Evolutionary conservation across 1,140 invertebrate species (phyloP), one percentile per base, ranked within the genome.

Genomic region (Diploscapter pachys): DNA sequence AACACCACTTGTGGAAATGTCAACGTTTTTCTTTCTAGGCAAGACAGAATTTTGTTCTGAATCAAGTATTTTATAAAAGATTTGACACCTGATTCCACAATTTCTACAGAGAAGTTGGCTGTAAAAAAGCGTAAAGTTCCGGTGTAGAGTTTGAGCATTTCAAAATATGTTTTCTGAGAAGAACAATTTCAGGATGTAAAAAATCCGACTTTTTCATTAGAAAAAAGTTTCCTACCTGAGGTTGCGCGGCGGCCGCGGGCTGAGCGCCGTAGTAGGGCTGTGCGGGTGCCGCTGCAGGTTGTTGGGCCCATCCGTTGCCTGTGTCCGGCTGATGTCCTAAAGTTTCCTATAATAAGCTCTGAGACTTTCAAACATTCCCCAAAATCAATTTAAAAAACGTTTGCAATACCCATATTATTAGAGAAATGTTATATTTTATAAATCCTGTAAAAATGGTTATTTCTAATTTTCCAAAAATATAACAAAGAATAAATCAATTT

Each of bases 1-100:
- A 31, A 31, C 31, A 31, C 31, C 31, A 31, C 61, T 79, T 86
- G 79, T 76, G 80, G 75, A 84, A 85, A 68, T 75, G 73, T 54
- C 51, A 51, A 63, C 56, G 63, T 55, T 66, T 11, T 65, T 56
- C 63, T 70, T 55, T 31, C 48, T 56, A 70, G 49, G 13, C 63
- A 55, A 51, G 13, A 61, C 59, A 0, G 68, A 59, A 50, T 70
- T 70, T 13, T 70, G 68, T 48, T 56, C 52, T 82, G 83, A 72
- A 79, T 80, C 59, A 54, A 80, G 55, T 68, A 80, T 73, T 79
- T 80, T 51, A 31, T 31, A 31, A 31, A 31, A 31, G 31, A 31
- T 31, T 31, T 31, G 31, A 31, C 31, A 31, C 31, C 1, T 31
- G 0, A 31, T 31, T 31, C 31, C 31, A 31, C 31, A 31, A 31